phyloP scores from a whole-genome alignment of 1,140 invertebrate genomes.

The Drosophila truncata region DNA sequence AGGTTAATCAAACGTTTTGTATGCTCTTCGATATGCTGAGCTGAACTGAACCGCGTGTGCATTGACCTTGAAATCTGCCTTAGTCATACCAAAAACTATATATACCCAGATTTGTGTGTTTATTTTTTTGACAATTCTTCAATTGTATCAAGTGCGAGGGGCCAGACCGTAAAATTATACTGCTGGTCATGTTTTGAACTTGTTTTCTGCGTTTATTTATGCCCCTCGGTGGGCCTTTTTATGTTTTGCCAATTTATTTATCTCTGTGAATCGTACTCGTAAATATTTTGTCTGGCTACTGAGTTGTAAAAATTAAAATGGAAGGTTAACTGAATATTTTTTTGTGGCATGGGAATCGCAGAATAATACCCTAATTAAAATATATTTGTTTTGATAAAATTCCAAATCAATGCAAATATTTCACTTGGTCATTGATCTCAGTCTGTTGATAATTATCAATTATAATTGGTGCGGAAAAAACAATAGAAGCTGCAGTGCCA shows the following conservation, averaged over 20 bases:
- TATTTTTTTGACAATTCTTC: constrained; percentile 71
- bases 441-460: constrained; percentile 12
- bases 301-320: constrained; percentile 43
- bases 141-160: constrained; percentile 66
- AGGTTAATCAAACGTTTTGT: constrained; percentile 80
- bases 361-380: constrained; percentile 9
- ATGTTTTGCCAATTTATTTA: constrained; percentile 67
- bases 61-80: constrained; percentile 66
- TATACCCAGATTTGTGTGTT: constrained; percentile 33
- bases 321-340: constrained; percentile 43
- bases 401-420: constrained; percentile 31
- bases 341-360: constrained; percentile 10
- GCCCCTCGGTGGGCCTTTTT: constrained; percentile 37
- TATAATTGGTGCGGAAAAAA: constrained; percentile 19
- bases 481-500: constrained; percentile 10
- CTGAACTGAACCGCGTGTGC: constrained; percentile 43
- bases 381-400: constrained; percentile 39
- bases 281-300: constrained; percentile 34
- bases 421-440: constrained; percentile 46
- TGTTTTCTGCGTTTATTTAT: constrained; percentile 44
- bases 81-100: constrained; percentile 39
- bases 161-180: constrained; percentile 64
- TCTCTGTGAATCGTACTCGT: constrained; percentile 45
- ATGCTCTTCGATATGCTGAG: constrained; percentile 59
- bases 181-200: constrained; percentile 65